Evolutionary conservation across 2,797 vertebrate genomes (phyloP).

Genomic region (Brachyrhaphis roseni): DNA sequence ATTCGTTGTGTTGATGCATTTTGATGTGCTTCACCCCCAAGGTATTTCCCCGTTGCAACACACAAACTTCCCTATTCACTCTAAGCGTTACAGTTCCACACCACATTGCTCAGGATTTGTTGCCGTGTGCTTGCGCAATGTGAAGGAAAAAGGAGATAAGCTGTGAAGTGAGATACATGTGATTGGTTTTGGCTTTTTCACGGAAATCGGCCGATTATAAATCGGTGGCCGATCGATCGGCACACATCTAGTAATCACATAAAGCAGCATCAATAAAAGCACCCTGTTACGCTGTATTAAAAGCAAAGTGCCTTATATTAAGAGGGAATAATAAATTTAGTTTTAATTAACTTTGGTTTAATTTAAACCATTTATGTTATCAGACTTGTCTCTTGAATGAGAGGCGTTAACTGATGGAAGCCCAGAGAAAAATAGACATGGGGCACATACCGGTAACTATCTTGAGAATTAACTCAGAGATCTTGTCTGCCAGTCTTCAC

Average conservation of each 20-base stretch:
- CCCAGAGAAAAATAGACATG: constrained; percentile 28
- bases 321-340: background rate
- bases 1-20: too few relatives aligned
- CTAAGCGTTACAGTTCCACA: too few relatives aligned
- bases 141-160: too few relatives aligned
- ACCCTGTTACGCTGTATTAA: background rate
- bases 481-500: constrained; percentile 20
- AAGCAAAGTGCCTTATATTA: background rate
- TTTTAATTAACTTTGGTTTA: background rate
- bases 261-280: background rate
- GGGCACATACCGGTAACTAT: constrained; percentile 35
- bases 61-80: too few relatives aligned
- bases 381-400: background rate
- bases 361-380: background rate
- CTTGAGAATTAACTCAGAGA: constrained; percentile 28
- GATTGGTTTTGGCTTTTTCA: too few relatives aligned
- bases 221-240: too few relatives aligned
- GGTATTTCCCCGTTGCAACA: too few relatives aligned
- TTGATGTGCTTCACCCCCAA: too few relatives aligned
- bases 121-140: too few relatives aligned
- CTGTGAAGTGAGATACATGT: too few relatives aligned
- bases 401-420: constrained; percentile 11
- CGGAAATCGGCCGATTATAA: too few relatives aligned
- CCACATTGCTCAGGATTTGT: too few relatives aligned
- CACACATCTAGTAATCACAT: background rate